phyloP scores from a whole-genome alignment of 2,113 vertebrate genomes.

The Odobenus rosmarus region DNA sequence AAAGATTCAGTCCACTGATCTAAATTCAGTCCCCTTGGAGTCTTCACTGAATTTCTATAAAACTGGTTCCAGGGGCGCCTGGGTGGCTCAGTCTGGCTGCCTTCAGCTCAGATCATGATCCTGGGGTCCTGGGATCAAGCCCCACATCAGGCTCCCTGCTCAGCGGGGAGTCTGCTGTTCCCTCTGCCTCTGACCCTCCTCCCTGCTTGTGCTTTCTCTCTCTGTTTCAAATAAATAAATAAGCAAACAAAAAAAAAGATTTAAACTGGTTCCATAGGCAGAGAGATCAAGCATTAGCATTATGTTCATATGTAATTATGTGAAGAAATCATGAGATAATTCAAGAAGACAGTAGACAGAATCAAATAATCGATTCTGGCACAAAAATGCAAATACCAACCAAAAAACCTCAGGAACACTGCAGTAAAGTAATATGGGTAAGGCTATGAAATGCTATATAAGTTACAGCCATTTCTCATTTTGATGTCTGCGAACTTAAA shows the following conservation, averaged over 20 bases:
- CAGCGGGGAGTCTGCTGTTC: no score
- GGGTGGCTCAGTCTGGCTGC: no score
- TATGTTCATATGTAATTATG: not conserved
- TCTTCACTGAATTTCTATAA: conserved; percentile 49
- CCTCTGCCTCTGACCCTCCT: no score
- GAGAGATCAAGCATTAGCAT: not conserved
- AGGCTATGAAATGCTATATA: conserved; percentile 10
- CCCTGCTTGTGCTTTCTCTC: no score
- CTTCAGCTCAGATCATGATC: no score
- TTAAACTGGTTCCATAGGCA: not conserved
- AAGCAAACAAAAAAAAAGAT: not conserved
- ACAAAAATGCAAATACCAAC: conserved; percentile 19
- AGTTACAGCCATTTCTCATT: conserved; percentile 33
- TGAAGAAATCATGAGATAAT: conserved; percentile 40
- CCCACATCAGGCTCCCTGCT: no score
- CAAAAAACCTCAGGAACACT: not conserved
- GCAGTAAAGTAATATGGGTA: not conserved
- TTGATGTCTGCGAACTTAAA: conserved; percentile 44
- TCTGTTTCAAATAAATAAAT: no score
- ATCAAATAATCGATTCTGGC: conserved; percentile 33
- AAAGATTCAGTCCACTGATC: conserved; percentile 27
- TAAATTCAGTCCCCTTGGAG: conserved; percentile 31
- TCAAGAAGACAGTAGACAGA: conserved; percentile 49
- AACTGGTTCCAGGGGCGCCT: not conserved
- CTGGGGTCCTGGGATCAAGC: no score